phyloP scores from a whole-genome alignment of 2,888 invertebrate species.

The Notodonta dromedarius region DNA sequence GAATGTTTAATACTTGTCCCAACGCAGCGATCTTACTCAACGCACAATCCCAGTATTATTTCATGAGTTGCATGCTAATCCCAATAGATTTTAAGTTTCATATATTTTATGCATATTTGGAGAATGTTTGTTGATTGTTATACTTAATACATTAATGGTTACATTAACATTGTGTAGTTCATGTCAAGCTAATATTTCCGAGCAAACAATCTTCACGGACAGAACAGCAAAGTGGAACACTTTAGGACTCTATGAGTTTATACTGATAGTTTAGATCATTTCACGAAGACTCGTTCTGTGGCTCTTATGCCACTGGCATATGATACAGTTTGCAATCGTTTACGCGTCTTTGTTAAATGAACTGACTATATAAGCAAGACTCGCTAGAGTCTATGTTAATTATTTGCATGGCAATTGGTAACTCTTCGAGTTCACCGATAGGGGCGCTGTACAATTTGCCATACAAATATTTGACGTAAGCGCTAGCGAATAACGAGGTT shows the following conservation, averaged over 20 bases:
- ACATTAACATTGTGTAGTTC: constrained; percentile 35
- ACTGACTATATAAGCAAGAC: too few relatives aligned
- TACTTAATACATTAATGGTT: constrained; percentile 36
- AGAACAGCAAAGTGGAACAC: constrained; percentile 61
- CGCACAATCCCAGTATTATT: constrained; percentile 62
- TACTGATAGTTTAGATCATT: too few relatives aligned
- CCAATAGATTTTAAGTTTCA: constrained; percentile 58
- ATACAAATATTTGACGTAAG: too few relatives aligned
- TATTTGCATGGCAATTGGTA: too few relatives aligned
- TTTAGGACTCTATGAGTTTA: neutral
- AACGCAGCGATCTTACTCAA: constrained; percentile 71
- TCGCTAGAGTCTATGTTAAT: too few relatives aligned
- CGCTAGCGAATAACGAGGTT: too few relatives aligned
- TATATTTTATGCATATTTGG: constrained; percentile 49
- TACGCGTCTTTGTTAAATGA: too few relatives aligned
- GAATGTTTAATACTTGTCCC: constrained; percentile 67
- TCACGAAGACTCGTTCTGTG: too few relatives aligned
- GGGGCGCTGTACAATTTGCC: too few relatives aligned
- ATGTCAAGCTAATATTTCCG: constrained; percentile 32
- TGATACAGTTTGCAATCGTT: too few relatives aligned
- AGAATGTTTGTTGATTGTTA: constrained; percentile 40
- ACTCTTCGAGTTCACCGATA: too few relatives aligned
- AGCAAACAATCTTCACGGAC: constrained; percentile 57
- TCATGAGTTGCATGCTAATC: constrained; percentile 75
- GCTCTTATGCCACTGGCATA: too few relatives aligned